These are phyloP conservation scores for Clivina fossor DNA, from an alignment of 2,888 invertebrate species.

Conservation along the genomic window DNA sequence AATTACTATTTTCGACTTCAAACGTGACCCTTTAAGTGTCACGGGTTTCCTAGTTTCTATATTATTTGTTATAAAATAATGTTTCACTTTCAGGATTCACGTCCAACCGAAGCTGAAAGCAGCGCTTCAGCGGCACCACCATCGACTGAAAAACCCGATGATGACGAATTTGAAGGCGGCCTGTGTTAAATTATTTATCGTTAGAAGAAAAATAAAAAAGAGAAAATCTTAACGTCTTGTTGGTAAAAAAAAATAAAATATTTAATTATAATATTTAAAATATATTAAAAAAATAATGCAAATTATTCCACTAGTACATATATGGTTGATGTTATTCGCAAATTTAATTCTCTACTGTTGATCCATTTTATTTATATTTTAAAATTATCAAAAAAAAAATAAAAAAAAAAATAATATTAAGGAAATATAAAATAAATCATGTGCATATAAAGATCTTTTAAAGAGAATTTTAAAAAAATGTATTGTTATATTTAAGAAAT, in stretches of 20 bases:
- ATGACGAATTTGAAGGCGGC: conserved; percentile 39
- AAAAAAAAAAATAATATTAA: too few species aligned
- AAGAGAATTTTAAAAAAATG: too few species aligned
- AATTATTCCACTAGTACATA: conserved; percentile 28
- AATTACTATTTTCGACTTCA: too few species aligned
- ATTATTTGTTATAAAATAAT: too few species aligned
- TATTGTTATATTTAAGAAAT: too few species aligned
- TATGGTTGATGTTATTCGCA: conserved; percentile 21
- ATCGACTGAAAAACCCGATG: conserved; percentile 28
- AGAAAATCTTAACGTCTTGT: conserved; percentile 15
- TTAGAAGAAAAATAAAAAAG: conserved; percentile 12
- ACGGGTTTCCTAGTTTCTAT: too few species aligned
- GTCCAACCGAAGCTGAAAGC: conserved; percentile 6
- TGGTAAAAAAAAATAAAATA: conserved; percentile 22
- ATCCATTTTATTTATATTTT: too few species aligned
- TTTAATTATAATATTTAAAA: too few species aligned
- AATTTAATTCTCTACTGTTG: too few species aligned
- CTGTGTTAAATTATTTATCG: conserved; percentile 35
- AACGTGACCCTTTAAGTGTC: too few species aligned
- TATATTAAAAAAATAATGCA: conserved; percentile 20
- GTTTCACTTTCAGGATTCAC: conserved; percentile 10
- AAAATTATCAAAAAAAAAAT: background rate
- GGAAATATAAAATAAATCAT: too few species aligned
- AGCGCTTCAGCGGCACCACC: background rate
- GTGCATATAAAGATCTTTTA: too few species aligned